Evolutionary conservation across 2,797 vertebrate species (phyloP), one percentile per base, ranked within the genome.

Genomic region (Arremon brunneinucha): DNA sequence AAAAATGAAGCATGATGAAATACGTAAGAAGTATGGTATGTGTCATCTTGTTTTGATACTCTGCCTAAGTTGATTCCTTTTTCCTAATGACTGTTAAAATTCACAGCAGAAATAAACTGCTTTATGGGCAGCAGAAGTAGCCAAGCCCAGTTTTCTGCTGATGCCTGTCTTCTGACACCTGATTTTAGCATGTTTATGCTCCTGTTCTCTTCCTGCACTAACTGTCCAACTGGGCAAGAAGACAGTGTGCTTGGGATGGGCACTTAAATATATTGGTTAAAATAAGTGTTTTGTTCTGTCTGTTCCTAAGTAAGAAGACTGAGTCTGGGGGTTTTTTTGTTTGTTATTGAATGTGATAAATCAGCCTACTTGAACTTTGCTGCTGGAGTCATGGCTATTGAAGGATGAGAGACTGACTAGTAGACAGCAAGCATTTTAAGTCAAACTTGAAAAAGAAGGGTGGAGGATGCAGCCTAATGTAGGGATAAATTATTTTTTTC

Each of bases 1-100:
- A 86, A 98, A 96, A 94, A 64, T 95, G 32, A 98, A 97, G 64
- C 98, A 99, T 12, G 98, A 99, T 90, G 98, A 99, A 83, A 99
- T 99, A 96, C 98, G 98, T 57, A 98, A 96, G 97, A 99, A 99
- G 97, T 99, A 99, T 46, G 99, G 99, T 99, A 98, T 18, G 98
- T 98, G 24, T 34, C 34, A 30, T 80, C 32, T 83, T 85, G 37
- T 68, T 87, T 84, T 56, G 52, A 19, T 94, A 41, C 20, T 80
- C 7, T 15, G 39, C 78, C n/a, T 75, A 41, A 52, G 53, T 39
- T n/a, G 24, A 70, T 80, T 67, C 6, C 11, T 82, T 81, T 80
- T 57, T 50, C 39, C n/a, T 60, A 53, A 76, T 81, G 64, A 44
- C 23, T 49, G 44, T 62, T 83, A 82, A 75, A 93, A 76, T 60